Evolutionary conservation across 2,113 vertebrate genomes (phyloP).

Genomic region (Aleadryas rufinucha): DNA sequence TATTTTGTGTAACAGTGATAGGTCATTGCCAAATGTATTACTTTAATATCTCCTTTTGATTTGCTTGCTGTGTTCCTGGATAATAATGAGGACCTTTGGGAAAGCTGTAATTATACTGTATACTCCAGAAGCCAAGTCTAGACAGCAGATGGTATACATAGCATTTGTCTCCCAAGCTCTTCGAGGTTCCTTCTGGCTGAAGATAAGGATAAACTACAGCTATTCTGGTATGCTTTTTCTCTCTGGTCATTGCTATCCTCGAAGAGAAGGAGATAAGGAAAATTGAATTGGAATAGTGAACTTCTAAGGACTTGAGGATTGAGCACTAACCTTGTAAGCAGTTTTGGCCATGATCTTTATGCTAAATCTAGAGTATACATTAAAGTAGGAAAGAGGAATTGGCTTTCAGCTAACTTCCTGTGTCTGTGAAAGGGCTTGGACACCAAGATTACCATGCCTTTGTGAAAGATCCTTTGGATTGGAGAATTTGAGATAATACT

Average conservation of each 20-base stretch:
- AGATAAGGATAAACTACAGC: slow-evolving; percentile 11
- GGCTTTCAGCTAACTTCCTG: neutral
- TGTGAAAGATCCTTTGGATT: neutral
- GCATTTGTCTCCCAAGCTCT: slow-evolving; percentile 11
- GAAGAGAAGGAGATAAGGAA: neutral
- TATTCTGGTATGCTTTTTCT: neutral
- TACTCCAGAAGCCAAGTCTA: slow-evolving; percentile 39
- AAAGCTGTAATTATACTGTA: slow-evolving; percentile 7
- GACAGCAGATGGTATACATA: slow-evolving; percentile 32
- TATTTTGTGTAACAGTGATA: neutral
- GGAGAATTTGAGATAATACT: neutral
- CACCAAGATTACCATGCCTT: neutral
- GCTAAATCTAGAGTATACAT: neutral
- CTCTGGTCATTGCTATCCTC: neutral
- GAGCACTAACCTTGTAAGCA: neutral
- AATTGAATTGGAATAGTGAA: neutral
- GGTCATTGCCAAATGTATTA: neutral
- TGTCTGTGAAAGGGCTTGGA: neutral
- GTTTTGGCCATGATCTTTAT: neutral
- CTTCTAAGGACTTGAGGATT: neutral
- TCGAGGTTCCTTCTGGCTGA: slow-evolving; percentile 13
- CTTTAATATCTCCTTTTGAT: slow-evolving; percentile 7
- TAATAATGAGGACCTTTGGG: slow-evolving; percentile 24
- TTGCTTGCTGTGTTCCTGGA: slow-evolving; percentile 11
- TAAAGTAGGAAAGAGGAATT: neutral